Conservation (phyloP, 2,888 invertebrate species). For the Hydrotaea diabolus region DNA sequence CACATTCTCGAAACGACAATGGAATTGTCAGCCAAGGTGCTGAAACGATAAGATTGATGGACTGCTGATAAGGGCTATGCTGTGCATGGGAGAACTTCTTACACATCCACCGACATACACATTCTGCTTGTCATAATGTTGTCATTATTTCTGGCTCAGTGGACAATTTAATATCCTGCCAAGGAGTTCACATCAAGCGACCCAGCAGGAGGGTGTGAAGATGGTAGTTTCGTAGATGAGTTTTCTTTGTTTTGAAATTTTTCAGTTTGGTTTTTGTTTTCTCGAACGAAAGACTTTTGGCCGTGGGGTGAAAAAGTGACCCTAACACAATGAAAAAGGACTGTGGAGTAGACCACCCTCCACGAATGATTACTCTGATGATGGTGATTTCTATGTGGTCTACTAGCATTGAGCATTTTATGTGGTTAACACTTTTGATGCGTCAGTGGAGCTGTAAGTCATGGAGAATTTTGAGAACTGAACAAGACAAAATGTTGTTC, state of each 20-base stretch:
- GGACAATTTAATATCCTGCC: constrained; percentile 71
- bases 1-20: constrained; percentile 43
- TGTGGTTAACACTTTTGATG: not conserved
- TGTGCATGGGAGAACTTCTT: not conserved
- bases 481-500: too few species aligned
- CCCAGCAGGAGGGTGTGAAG: not conserved
- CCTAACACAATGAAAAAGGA: constrained; percentile 29
- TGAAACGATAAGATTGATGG: constrained; percentile 77
- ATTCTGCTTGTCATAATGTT: constrained; percentile 72
- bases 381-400: not conserved
- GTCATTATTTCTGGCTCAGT: constrained; percentile 75
- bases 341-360: not conserved
- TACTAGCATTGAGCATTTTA: not conserved
- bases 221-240: not conserved
- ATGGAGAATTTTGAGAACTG: too few species aligned
- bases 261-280: not conserved
- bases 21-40: constrained; percentile 70
- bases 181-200: constrained; percentile 44
- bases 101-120: not conserved
- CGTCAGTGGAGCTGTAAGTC: too few species aligned
- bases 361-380: constrained; percentile 2
- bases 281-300: constrained; percentile 43
- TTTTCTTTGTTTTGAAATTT: not conserved
- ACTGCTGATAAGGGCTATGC: constrained; percentile 69
- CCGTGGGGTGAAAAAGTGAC: constrained; percentile 24